A percentile compares a stretch with the other conserved stretches of the same genome.
Conservation (phyloP, 2,888 invertebrate genomes). For the Hydrotaea cyrtoneurina region DNA sequence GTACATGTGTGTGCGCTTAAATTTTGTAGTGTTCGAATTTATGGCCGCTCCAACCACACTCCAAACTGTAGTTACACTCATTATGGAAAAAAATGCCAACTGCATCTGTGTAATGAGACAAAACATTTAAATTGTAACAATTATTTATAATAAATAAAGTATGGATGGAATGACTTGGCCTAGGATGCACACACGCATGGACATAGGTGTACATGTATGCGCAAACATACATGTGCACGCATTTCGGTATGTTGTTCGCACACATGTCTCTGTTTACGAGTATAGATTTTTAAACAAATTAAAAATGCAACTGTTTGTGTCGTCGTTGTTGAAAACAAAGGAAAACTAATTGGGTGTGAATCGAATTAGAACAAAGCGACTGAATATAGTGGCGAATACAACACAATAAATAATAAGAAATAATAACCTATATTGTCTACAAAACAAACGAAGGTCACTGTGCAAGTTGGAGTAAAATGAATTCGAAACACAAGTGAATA, state of each 20-base stretch:
- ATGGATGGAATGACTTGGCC: too few species aligned
- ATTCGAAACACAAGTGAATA: too few species aligned
- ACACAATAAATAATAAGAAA: too few species aligned
- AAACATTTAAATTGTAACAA: constrained; percentile 30
- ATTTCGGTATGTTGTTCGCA: too few species aligned
- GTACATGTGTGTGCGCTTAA: background rate
- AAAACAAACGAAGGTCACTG: too few species aligned
- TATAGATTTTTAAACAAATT: constrained; percentile 1
- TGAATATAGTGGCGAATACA: background rate
- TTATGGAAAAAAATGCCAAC: constrained; percentile 33
- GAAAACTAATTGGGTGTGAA: constrained; percentile 51
- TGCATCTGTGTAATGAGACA: constrained; percentile 50
- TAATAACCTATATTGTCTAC: background rate
- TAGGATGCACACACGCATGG: too few species aligned
- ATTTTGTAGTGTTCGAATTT: background rate
- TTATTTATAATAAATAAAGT: background rate
- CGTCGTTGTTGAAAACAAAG: background rate
- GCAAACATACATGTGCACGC: too few species aligned
- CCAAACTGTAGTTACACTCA: constrained; percentile 31
- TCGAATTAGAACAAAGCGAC: constrained; percentile 19
- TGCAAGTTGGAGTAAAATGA: too few species aligned
- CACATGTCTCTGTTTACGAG: background rate
- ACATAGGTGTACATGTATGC: too few species aligned
- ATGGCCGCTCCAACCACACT: background rate
- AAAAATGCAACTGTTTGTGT: constrained; percentile 43